Conservation (phyloP, 2,797 vertebrate genomes). For the Poecilia velifera region DNA sequence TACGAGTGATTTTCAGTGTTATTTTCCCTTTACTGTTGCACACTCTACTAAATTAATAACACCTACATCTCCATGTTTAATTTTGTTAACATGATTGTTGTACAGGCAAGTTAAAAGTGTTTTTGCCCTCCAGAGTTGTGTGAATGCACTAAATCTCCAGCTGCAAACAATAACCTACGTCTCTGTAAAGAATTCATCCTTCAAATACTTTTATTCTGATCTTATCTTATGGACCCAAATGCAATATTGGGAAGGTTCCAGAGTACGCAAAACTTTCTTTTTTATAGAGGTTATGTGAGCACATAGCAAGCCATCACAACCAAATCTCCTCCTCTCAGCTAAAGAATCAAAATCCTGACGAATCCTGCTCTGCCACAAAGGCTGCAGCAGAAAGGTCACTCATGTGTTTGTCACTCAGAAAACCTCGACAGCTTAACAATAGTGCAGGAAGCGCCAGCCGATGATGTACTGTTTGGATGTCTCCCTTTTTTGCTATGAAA, state of each 20-base stretch:
- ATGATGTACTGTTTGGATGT: slow-evolving; percentile 47
- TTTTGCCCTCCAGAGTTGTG: too few relatives aligned
- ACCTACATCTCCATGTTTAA: too few relatives aligned
- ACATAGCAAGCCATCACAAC: neutral
- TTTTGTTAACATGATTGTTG: too few relatives aligned
- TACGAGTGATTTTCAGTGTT: too few relatives aligned
- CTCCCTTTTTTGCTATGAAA: slow-evolving; percentile 46
- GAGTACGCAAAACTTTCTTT: neutral
- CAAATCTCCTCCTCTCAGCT: neutral
- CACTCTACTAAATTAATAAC: too few relatives aligned
- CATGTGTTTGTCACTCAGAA: neutral
- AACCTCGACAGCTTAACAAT: slow-evolving; percentile 43
- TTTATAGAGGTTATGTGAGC: neutral
- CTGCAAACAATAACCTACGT: too few relatives aligned
- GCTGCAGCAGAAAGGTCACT: slow-evolving; percentile 10
- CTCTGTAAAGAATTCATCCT: neutral
- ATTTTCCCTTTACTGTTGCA: too few relatives aligned
- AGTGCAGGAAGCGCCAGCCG: slow-evolving; percentile 32
- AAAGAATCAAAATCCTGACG: slow-evolving; percentile 1
- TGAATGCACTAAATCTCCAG: too few relatives aligned
- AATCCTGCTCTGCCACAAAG: neutral
- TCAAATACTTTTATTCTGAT: neutral
- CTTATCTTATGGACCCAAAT: neutral
- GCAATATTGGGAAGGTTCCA: neutral
- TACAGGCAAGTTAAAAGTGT: too few relatives aligned